Conservation (phyloP, 2,797 vertebrate species). For the Loris lydekkerianus region DNA sequence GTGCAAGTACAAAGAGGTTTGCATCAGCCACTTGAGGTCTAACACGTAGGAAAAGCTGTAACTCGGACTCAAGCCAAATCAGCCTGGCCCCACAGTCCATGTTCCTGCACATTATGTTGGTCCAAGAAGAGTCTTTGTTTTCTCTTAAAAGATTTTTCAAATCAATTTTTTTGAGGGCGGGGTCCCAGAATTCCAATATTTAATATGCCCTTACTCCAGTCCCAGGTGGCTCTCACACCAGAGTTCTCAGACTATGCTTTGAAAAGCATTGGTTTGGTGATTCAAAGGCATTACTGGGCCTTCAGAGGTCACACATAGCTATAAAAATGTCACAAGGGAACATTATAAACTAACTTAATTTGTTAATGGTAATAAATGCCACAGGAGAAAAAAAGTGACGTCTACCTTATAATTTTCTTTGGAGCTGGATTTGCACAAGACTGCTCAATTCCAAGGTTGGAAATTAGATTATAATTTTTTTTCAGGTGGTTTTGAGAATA, state of each 20-base stretch:
- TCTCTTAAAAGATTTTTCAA: not conserved
- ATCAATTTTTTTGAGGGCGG: not conserved
- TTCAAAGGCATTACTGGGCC: slow-evolving; percentile 7
- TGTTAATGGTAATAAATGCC: not conserved
- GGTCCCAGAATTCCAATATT: not conserved
- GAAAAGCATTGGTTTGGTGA: not conserved
- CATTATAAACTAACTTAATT: not conserved
- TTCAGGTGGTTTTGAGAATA: slow-evolving; percentile 37
- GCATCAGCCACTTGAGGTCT: not conserved
- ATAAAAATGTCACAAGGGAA: not conserved
- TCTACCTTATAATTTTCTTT: slow-evolving; percentile 17
- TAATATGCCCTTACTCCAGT: not conserved
- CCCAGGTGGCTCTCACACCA: not conserved
- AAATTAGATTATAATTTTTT: slow-evolving; percentile 47
- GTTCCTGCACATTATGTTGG: not conserved
- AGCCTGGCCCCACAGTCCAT: not conserved
- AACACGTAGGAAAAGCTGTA: slow-evolving; percentile 7
- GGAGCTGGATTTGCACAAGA: not conserved
- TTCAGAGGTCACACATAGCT: not conserved
- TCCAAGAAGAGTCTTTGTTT: not conserved
- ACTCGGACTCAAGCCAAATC: not conserved
- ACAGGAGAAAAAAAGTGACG: not conserved
- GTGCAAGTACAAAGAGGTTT: not conserved
- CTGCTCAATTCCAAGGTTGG: not conserved
- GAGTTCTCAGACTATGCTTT: not conserved